Evolutionary conservation across 2,888 invertebrate species (phyloP).

Genomic region (Agonopterix arenella): DNA sequence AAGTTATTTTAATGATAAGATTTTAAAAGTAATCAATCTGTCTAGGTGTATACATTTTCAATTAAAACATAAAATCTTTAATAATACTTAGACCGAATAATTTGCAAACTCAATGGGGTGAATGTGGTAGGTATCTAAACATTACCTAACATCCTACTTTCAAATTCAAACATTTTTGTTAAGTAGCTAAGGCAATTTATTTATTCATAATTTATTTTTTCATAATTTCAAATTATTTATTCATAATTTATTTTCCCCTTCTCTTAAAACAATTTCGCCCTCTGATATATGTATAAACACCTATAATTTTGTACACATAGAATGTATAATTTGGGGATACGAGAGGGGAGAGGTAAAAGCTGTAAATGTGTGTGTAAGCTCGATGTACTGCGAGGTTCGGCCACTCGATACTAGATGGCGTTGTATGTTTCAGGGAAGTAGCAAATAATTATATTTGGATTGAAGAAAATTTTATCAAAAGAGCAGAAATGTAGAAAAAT

Average conservation of each 20-base stretch:
- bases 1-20: no score
- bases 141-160: no score
- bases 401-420: conserved; percentile 66
- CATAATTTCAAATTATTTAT: no score
- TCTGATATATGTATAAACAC: neutral
- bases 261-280: neutral
- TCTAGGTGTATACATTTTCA: no score
- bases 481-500: no score
- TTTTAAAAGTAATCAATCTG: no score
- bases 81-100: no score
- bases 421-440: conserved; percentile 12
- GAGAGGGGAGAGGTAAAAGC: neutral
- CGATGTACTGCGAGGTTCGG: conserved; percentile 30
- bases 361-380: conserved; percentile 2
- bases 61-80: no score
- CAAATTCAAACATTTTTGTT: neutral
- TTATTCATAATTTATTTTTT: neutral
- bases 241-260: neutral
- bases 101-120: no score
- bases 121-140: no score
- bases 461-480: no score
- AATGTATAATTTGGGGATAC: neutral
- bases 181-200: neutral
- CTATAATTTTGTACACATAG: neutral
- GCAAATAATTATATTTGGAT: no score